Evolutionary conservation across 2,888 invertebrate genomes (phyloP), one percentile per base, ranked within the genome.

Genomic region (Nemoura dubitans): DNA sequence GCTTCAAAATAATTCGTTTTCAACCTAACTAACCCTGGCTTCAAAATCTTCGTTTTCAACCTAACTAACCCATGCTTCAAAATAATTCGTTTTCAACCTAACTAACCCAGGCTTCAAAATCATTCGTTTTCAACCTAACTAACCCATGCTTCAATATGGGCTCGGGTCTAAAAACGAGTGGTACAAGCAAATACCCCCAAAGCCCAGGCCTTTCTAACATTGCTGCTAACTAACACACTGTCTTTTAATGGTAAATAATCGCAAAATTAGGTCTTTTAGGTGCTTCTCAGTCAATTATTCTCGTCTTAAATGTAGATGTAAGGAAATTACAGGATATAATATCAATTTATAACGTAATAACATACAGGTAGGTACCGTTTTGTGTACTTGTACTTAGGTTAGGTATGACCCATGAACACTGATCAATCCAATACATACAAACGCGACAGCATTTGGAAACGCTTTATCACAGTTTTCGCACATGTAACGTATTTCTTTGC

Each of bases 401-500:
- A 10, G 14, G 59, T 59, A 59, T 1, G 21, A 59, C 59, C 16
- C 59, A 59, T 59, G 59, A 59, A 59, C 21, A 59, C 59, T 10
- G 59, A 26, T 21, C 1, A 78, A 78, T 27, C 16, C 5, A 26
- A 26, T 21, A 78, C 78, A 26, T 28, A 78, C 7, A 7, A 78
- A 78, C 78, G 28, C 27, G 78, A 78, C 78, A 78, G 25, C 78
- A 78, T 78, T 59, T 59, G 59, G 59, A 59, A 59, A 59, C 59
- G 2, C 59, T 59, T 7, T 59, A 59, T 59, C 59, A 59, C 59
- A 59, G 59, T 59, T 16, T 59, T 59, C 59, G 59, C 16, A 59
- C 59, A 59, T 59, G 14, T 59, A 2, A 59, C 59, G 59, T 10
- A 10, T 59, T 59, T 59, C 59, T 59, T 59, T 10, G 21, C 14